Evolutionary conservation across 1,140 invertebrate species (phyloP), one percentile per base, ranked within the genome.

Genomic region (Theocolax elegans): DNA sequence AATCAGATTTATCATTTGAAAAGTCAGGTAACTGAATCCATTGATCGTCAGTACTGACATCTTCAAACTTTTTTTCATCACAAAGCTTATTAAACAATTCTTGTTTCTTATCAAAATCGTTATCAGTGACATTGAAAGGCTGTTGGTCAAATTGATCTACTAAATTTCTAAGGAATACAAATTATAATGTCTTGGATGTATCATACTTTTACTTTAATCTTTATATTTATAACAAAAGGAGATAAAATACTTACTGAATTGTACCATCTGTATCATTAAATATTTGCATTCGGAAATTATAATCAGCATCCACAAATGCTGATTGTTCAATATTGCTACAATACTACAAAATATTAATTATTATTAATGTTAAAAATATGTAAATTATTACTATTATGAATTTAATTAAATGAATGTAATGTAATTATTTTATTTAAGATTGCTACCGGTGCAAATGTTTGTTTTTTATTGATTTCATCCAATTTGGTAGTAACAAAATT

Each of bases 231-330:
- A 23, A 58, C 25, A 62, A n/a, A n/a, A n/a, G n/a, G n/a, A 58
- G 48, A 58, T n/a, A 51, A n/a, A 48, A 65, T 76, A 83, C 80
- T 75, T 80, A 83, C 82, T 80, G 77, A 76, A 89, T 78, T 73
- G 87, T 87, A 74, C 91, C 90, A 72, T 92, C 89, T 3, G 86
- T 87, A 75, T 91, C 89, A 73, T 87, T 89, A 75, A 90, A 91
- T 62, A 91, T 89, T 72, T 91, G 88, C 76, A 92, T 90, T 74
- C 89, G 88, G 75, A 89, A 91, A 31, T 90, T 89, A 80, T 89
- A 92, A 71, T 88, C 88, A 77, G 88, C 88, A 79, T 72, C 67
- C 10, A 54, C 40, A 42, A 60, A 86, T 46, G 90, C 87, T 76
- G 89, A 86, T 83, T 90, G 88, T 75, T 86, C 84, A 82, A 89